These are phyloP conservation scores for Knipowitschia caucasica DNA, from an alignment of 2,797 vertebrate genomes.

Conservation along the genomic window DNA sequence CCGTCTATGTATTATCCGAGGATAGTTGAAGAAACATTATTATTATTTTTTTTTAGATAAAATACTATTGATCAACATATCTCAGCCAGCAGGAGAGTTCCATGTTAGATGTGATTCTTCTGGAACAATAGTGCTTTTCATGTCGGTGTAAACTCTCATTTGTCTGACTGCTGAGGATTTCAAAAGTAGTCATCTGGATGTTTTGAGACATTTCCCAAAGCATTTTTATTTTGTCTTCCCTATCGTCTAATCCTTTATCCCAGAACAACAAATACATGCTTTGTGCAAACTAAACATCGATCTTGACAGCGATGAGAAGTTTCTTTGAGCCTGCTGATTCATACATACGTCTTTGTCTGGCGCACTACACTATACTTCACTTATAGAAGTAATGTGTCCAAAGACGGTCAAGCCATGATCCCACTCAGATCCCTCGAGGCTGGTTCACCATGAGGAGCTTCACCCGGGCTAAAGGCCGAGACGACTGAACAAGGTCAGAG, in stretches of 20 bases:
- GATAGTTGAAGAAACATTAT: too few species aligned
- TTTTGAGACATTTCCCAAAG: too few species aligned
- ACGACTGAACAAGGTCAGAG: conserved; percentile 58
- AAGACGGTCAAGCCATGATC: conserved; percentile 35
- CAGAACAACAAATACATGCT: conserved; percentile 6
- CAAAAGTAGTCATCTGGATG: too few species aligned
- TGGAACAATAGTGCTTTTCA: too few species aligned
- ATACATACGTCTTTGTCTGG: conserved; percentile 6
- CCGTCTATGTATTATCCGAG: too few species aligned
- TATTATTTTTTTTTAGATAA: too few species aligned
- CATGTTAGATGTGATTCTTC: too few species aligned
- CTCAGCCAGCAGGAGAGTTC: too few species aligned
- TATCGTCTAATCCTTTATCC: not conserved
- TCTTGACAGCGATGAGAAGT: not conserved
- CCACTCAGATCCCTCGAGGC: conserved; percentile 31
- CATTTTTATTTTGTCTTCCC: not conserved
- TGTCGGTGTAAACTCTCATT: too few species aligned
- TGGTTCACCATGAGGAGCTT: conserved; percentile 10
- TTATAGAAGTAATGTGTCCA: conserved; percentile 8
- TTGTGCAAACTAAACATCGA: not conserved
- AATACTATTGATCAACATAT: too few species aligned
- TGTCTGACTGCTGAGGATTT: too few species aligned
- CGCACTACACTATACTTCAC: not conserved
- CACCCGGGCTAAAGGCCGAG: conserved; percentile 28
- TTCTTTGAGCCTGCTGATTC: not conserved